These are phyloP conservation scores for Ispidina picta DNA, from an alignment of 2,797 vertebrate genomes.

Conservation along the genomic window DNA sequence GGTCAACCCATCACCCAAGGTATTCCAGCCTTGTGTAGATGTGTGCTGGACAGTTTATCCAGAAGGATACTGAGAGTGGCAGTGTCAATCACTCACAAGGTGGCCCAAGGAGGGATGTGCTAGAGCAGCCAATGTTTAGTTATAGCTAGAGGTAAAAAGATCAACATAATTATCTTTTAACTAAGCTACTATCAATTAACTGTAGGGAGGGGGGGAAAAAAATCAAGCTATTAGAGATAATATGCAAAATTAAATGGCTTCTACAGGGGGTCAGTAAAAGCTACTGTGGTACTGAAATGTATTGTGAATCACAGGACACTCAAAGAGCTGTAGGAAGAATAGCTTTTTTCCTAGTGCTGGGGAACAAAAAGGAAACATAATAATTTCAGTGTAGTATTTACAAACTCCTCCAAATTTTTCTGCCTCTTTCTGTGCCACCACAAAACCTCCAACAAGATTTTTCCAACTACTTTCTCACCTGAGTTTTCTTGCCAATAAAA, in stretches of 20 bases:
- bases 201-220: too few relatives aligned
- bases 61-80: too few relatives aligned
- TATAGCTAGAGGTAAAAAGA: not conserved
- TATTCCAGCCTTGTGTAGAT: not conserved
- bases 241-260: not conserved
- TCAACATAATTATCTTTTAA: not conserved
- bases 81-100: not conserved
- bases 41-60: not conserved
- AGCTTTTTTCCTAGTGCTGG: not conserved
- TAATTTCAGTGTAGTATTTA: not conserved
- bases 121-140: not conserved
- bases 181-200: not conserved
- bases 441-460: not conserved
- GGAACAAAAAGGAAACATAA: not conserved
- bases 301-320: not conserved
- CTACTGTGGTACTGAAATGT: not conserved
- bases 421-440: not conserved
- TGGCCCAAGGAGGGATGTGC: not conserved
- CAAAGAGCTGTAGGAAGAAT: not conserved
- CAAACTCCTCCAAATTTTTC: not conserved
- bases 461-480: not conserved
- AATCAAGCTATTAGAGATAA: not conserved
- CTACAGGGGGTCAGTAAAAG: not conserved
- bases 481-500: not conserved
- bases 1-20: fast-evolving